Evolutionary conservation across 2,888 invertebrate species (phyloP).

Genomic region (Xanthia icteritia): DNA sequence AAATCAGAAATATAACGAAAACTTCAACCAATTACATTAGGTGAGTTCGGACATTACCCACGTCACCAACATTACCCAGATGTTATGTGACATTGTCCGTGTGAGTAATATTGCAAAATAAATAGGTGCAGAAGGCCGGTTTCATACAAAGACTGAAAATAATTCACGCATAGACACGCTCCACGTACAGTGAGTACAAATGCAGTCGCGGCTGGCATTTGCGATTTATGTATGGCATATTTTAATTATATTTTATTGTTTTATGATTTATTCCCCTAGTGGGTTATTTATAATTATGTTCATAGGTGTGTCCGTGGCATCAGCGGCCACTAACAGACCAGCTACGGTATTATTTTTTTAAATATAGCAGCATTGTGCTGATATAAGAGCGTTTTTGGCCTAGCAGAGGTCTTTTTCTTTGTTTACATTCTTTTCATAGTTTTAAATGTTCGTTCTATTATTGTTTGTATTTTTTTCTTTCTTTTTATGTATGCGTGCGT

Average conservation of each 20-base stretch:
- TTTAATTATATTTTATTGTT: background rate
- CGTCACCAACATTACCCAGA: slow-evolving; percentile 43
- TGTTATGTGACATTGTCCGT: slow-evolving; percentile 48
- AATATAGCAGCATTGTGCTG: too few species aligned
- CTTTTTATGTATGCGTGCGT: background rate
- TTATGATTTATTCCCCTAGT: background rate
- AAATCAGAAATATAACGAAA: background rate
- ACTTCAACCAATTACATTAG: slow-evolving; percentile 46
- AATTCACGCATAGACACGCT: background rate
- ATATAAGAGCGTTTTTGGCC: too few species aligned
- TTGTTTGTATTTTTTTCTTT: background rate
- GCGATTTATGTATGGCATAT: background rate
- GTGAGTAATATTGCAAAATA: slow-evolving; percentile 54
- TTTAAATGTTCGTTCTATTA: background rate
- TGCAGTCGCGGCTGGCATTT: background rate
- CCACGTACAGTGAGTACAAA: background rate
- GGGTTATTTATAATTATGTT: too few species aligned
- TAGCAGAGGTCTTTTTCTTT: too few species aligned
- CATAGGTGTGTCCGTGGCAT: too few species aligned
- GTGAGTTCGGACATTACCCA: slow-evolving; percentile 15
- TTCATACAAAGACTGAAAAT: background rate
- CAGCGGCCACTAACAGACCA: too few species aligned
- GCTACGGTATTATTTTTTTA: too few species aligned
- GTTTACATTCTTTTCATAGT: too few species aligned
- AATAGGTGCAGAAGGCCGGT: slow-evolving; percentile 1